Evolutionary conservation across 2,888 invertebrate genomes (phyloP).

Genomic region (Dynastes maya): DNA sequence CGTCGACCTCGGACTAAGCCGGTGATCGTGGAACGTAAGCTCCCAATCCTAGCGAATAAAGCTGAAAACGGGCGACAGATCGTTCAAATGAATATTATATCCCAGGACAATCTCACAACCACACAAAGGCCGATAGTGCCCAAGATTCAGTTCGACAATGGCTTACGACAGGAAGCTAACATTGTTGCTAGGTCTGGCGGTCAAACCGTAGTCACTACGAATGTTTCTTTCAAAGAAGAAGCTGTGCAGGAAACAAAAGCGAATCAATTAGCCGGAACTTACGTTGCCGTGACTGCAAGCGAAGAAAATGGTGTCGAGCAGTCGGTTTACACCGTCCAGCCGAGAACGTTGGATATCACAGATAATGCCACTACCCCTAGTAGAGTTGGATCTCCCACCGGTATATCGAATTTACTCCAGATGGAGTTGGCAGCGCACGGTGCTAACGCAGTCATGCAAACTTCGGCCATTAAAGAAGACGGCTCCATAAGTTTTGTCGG

Average conservation of each 20-base stretch:
- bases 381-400: constrained; percentile 62
- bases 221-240: constrained; percentile 35
- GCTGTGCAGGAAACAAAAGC: not conserved
- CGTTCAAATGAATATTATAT: constrained; percentile 69
- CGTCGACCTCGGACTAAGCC: constrained; percentile 72
- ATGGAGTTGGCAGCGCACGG: constrained; percentile 58
- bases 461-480: constrained; percentile 51
- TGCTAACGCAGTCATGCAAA: constrained; percentile 41
- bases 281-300: not conserved
- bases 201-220: not conserved
- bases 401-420: constrained; percentile 62
- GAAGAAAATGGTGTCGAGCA: constrained; percentile 2
- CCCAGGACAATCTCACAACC: constrained; percentile 59
- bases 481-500: constrained; percentile 61
- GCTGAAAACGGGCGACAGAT: constrained; percentile 70
- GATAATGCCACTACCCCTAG: constrained; percentile 60
- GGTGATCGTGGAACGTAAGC: constrained; percentile 83
- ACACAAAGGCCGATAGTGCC: constrained; percentile 55
- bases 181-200: not conserved
- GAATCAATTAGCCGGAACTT: constrained; percentile 8
- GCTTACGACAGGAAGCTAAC: constrained; percentile 4
- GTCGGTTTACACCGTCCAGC: not conserved
- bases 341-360: constrained; percentile 50
- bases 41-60: constrained; percentile 78
- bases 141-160: constrained; percentile 49